Base-by-base conservation (phyloP, 1,140 invertebrate species). In the Sitobion miscanthi region DNA sequence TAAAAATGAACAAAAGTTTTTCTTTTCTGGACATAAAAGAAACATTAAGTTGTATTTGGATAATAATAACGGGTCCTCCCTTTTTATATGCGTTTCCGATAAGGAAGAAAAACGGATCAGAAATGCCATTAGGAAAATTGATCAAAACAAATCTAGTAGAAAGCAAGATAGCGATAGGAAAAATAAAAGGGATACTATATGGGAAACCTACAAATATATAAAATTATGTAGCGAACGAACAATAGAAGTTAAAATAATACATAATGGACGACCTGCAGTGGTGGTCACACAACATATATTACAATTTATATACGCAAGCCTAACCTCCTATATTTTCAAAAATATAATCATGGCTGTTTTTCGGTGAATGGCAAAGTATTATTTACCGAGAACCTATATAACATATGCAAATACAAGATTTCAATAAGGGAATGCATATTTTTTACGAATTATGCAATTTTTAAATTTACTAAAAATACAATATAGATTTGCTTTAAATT, bases 71-170 rank as follows among this genome's bases (percentile, higher is more conserved):
- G 57, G n/a, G 89, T 69, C 45, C 38, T 25, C 25, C 52, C 23
- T 35, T 54, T 23, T 25, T 69, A n/a, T 90, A n/a, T 42, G 42
- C 23, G 21, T 69, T 90, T 62, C 57, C 54, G 89, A 90, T 69
- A 90, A 89, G 52, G 30, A 54, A 89, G 49, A 89, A 89, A 89
- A 62, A 90, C 25, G 89, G 38, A 62, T 38, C 38, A 20, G 5
- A 42, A 82, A 91, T 5, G 20, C 77, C 77, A 93, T 83, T 93
- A 93, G 35, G 91, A 57, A 93, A 93, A 93, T 85, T 86, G 91
- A 85, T 93, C 91, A 45, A 54, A 93, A 93, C 82, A 93, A 93
- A 93, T 93, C 91, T 93, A 93, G 91, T 93, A 93, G 91, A 93
- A 93, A 93, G 91, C 45, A 54, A 93, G 91, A 93, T 85, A 93